These are phyloP conservation scores for Agrochola litura DNA, from an alignment of 2,888 invertebrate species.

Conservation along the genomic window DNA sequence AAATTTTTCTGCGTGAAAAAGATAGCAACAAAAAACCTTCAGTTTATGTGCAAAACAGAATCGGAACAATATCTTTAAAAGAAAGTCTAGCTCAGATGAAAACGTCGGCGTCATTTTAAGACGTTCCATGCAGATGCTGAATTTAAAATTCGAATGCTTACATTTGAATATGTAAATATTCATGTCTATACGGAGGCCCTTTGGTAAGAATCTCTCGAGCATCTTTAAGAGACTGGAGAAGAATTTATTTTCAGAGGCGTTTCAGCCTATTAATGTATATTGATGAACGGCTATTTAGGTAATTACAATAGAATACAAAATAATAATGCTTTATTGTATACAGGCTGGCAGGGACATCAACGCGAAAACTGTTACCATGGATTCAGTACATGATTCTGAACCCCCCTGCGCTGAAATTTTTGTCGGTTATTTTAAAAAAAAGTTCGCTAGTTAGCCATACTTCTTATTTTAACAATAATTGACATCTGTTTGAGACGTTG, in stretches of 20 bases:
- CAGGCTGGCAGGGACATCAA: too few species aligned
- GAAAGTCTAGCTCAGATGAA: slow-evolving; percentile 40
- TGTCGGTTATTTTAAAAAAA: too few species aligned
- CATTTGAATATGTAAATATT: slow-evolving; percentile 68
- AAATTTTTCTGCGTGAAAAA: neutral
- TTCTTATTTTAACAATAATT: too few species aligned
- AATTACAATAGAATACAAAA: neutral
- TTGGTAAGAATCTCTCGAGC: slow-evolving; percentile 48
- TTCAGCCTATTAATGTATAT: slow-evolving; percentile 11
- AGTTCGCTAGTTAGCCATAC: too few species aligned
- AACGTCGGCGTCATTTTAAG: slow-evolving; percentile 47
- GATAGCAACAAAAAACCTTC: neutral
- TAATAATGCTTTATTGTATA: too few species aligned
- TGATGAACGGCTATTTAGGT: neutral
- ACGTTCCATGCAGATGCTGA: slow-evolving; percentile 54
- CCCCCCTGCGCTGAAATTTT: too few species aligned
- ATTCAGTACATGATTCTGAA: too few species aligned
- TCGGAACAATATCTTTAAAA: slow-evolving; percentile 13
- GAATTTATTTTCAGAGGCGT: slow-evolving; percentile 4
- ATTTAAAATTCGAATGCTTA: slow-evolving; percentile 66
- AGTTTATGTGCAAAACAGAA: slow-evolving; percentile 13
- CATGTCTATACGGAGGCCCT: slow-evolving; percentile 44
- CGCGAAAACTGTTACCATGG: too few species aligned
- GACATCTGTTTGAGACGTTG: too few species aligned
- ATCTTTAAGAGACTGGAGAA: slow-evolving; percentile 11